Evolutionary conservation across 1,140 invertebrate genomes (phyloP).

Genomic region (Bombus vancouverensis): DNA sequence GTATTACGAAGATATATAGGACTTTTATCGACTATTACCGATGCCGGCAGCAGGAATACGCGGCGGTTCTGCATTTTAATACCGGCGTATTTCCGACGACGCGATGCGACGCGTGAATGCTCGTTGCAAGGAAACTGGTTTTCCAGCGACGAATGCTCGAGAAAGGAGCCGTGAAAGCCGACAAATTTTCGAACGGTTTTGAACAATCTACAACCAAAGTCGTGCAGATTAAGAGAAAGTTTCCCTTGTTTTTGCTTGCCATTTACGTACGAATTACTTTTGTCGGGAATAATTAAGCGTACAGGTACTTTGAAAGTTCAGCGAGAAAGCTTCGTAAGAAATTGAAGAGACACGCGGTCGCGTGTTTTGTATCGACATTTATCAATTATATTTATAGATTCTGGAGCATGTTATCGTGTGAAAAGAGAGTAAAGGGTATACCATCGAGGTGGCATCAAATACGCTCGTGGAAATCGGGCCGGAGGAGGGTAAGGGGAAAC

Average conservation of each 20-base stretch:
- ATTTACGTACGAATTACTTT: too few relatives aligned
- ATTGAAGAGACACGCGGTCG: not conserved
- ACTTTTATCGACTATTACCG: conserved; percentile 45
- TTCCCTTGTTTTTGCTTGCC: too few relatives aligned
- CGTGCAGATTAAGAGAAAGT: not conserved
- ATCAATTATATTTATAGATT: not conserved
- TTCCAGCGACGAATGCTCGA: not conserved
- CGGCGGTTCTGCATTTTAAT: conserved; percentile 18
- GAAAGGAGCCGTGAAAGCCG: not conserved
- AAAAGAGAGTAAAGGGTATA: not conserved
- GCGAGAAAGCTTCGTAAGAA: not conserved
- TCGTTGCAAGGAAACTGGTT: conserved; percentile 21
- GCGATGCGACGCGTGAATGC: not conserved
- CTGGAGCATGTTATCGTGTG: not conserved
- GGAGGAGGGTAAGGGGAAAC: not conserved
- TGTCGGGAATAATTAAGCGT: not conserved
- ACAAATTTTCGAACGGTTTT: not conserved
- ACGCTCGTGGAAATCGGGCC: conserved; percentile 32
- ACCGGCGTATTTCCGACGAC: conserved; percentile 7
- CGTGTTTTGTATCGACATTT: too few relatives aligned
- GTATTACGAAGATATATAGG: conserved; percentile 31
- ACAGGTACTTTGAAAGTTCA: not conserved
- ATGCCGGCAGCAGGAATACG: conserved; percentile 31
- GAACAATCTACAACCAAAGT: not conserved
- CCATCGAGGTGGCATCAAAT: not conserved